Evolutionary conservation across 2,797 vertebrate species (phyloP).

Genomic region (Alcedo atthis): DNA sequence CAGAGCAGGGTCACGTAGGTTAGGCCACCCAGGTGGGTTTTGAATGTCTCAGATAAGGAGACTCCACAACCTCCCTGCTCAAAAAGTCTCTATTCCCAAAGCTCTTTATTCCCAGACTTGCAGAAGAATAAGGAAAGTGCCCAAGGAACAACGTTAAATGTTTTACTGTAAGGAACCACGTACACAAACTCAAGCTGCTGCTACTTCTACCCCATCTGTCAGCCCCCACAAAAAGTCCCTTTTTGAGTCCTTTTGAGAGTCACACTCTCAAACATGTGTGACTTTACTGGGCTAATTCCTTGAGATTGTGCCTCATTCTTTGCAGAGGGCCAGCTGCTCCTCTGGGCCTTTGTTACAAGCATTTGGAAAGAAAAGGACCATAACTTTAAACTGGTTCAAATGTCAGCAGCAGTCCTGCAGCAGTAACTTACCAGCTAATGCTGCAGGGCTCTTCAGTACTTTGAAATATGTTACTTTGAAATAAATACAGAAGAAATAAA

Average conservation of each 20-base stretch:
- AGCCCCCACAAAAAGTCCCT: background rate
- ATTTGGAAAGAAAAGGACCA: background rate
- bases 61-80: too few species aligned
- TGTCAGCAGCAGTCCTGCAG: background rate
- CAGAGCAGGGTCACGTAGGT: too few species aligned
- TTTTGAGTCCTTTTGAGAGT: background rate
- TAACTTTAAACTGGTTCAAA: background rate
- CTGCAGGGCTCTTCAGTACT: background rate
- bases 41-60: too few species aligned
- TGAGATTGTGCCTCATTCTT: background rate
- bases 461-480: background rate
- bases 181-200: background rate
- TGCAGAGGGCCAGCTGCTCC: background rate
- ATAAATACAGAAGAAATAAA: background rate
- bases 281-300: background rate
- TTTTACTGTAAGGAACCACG: background rate
- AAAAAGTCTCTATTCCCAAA: background rate
- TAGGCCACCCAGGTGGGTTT: too few species aligned
- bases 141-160: background rate
- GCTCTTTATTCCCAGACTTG: background rate
- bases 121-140: background rate
- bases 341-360: background rate
- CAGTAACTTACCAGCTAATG: background rate
- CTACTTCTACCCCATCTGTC: background rate
- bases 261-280: background rate